Base-by-base conservation (phyloP, 2,888 invertebrate genomes). In the Oeneis ivallda region DNA sequence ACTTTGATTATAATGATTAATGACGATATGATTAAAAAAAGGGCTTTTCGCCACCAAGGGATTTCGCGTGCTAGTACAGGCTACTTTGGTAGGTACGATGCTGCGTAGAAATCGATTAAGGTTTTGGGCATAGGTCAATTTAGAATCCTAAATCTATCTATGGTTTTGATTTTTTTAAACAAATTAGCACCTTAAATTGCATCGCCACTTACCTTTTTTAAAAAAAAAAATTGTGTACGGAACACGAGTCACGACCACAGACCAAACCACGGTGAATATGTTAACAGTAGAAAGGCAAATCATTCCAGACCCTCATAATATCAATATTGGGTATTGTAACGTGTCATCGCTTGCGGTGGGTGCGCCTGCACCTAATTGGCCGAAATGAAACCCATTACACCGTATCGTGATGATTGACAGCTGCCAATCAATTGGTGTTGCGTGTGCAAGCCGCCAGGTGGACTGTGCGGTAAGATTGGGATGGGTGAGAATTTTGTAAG, bases 331-430 rank as follows among this genome's bases (percentile, higher is more conserved):
- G 88, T 85, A 85, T 83, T 39, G 60, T 60, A 50, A 81, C 70
- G 60, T 71, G 71, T 74, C 70, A 72, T 72, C 68, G 69, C 65
- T 52, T 61, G 50, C 58, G 54, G 70, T 74, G 70, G 71, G 71
- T 69, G 72, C 66, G 72, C 62, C 75, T 77, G 58, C 47, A 49
- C 62, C 71, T 71, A 72, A 74, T 72, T 74, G 73, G 72, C 70
- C 61, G 66, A 82, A 87, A 86, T 85, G 81, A 78, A 82, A 82
- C 85, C 82, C 83, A 85, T 86, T 85, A 87, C 83, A 76, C 76
- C 76, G 75, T 83, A 82, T 79, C 50, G 79, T 82, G 76, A 72
- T 85, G 87, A 90, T 89, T 88, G 90, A 85, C 90, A 89, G 89
- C 87, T 87, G 90, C 78, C 91, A 89, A 88, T 90, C 87, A 82